Base-by-base conservation (phyloP, 2,113 vertebrate genomes). In the Dendropsophus ebraccatus region DNA sequence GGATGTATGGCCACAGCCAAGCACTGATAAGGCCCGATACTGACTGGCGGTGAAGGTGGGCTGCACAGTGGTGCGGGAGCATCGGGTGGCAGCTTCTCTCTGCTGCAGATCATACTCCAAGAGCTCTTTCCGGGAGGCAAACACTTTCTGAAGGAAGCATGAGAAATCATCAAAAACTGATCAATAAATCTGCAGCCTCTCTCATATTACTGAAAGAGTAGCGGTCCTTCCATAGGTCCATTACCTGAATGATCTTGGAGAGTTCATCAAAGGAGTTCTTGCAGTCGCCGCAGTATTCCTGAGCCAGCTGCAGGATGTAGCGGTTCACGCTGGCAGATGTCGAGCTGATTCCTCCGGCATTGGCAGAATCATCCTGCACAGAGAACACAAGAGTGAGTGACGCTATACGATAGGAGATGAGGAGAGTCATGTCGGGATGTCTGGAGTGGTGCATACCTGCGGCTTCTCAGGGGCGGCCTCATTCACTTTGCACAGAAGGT, bases 161-260 rank as follows among this genome's bases (percentile, higher is more conserved):
- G n/a, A n/a, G n/a, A 28, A 47, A 47, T 5, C 4, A 47, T 47
- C 4, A 4, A 10, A 47, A 4, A 47, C 4, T 4, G 45, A 47
- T 5, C 45, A 47, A 47, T 47, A 4, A 47, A 5, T 10, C 45
- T 47, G 45, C 45, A 10, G 10, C 45, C 45, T 47, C 45, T 47
- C 45, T 47, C 4, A 47, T 10, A 47, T 47, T 47, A 47, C 10
- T 47, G 10, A 47, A 47, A 10, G 45, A 47, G 45, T n/a, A n/a
- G n/a, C n/a, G n/a, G n/a, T n/a, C n/a, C 16, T 19, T 25, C n/a
- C 25, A 25, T 62, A 62, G n/a, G 2, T 8, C 21, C 25, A 11
- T 72, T 89, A 99, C 98, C 96, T 99, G 98, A 88, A 99, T 99
- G 87, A 99, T 99, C 91, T 99, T 99, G 81, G 98, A 99, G 67